Evolutionary conservation across 2,888 invertebrate species (phyloP).

Genomic region (Patella ulyssiponensis): DNA sequence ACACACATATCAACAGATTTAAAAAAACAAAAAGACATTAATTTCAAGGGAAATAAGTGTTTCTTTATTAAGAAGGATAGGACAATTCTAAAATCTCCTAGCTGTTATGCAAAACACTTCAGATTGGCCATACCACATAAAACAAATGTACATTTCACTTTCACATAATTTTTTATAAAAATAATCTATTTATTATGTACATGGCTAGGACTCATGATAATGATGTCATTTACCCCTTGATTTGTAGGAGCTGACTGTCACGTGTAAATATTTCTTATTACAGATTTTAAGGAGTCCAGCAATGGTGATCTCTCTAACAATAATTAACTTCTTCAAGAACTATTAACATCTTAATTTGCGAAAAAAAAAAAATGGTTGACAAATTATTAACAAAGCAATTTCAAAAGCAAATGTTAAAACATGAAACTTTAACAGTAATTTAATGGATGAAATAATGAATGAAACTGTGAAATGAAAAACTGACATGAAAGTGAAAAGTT

Average conservation of each 20-base stretch:
- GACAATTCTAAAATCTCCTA: conserved; percentile 53
- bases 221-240: too few relatives aligned
- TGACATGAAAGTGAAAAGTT: conserved; percentile 7
- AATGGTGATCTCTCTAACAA: background rate
- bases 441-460: background rate
- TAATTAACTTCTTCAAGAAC: background rate
- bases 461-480: conserved; percentile 5
- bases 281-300: conserved; percentile 1
- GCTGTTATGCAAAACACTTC: conserved; percentile 45
- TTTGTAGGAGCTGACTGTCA: too few relatives aligned
- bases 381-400: conserved; percentile 5
- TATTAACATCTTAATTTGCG: conserved; percentile 4
- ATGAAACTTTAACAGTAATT: conserved; percentile 6
- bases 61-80: conserved; percentile 60
- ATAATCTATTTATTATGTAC: conserved; percentile 32
- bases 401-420: conserved; percentile 1
- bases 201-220: conserved; percentile 10
- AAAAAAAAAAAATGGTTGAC: background rate
- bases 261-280: background rate
- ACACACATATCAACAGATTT: background rate
- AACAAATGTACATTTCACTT: conserved; percentile 25
- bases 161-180: conserved; percentile 30
- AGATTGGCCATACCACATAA: conserved; percentile 16
- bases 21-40: conserved; percentile 14
- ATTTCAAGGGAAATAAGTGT: conserved; percentile 34